phyloP scores from a whole-genome alignment of 2,797 vertebrate species.

The Triplophysa bombifrons region DNA sequence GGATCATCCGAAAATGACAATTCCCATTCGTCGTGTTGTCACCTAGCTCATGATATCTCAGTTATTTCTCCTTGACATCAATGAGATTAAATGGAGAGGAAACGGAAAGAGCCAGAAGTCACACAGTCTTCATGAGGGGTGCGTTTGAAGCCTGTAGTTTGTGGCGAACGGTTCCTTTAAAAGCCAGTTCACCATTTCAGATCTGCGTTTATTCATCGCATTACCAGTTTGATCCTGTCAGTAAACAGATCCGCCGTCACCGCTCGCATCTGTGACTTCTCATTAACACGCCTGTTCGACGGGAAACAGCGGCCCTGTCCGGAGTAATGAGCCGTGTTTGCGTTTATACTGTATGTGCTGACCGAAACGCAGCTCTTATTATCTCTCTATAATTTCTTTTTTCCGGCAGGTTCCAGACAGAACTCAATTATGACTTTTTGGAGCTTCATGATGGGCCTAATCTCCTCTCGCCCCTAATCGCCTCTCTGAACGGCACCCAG shows the following conservation, averaged over 20 bases:
- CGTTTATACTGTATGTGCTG: slow-evolving; percentile 18
- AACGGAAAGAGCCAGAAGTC: no score
- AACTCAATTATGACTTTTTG: slow-evolving; percentile 96
- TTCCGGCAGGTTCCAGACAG: slow-evolving; percentile 90
- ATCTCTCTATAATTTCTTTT: slow-evolving; percentile 23
- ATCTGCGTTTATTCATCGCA: slow-evolving; percentile 19
- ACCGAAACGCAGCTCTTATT: slow-evolving; percentile 25
- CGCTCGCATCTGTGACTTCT: slow-evolving; percentile 11
- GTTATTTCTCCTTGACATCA: no score
- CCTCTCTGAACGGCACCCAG: slow-evolving; percentile 95
- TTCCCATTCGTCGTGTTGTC: not conserved
- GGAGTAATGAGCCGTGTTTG: slow-evolving; percentile 35
- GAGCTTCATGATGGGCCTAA: slow-evolving; percentile 97
- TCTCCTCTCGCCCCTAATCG: slow-evolving; percentile 91
- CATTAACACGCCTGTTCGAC: slow-evolving; percentile 12
- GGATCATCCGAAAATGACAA: not conserved
- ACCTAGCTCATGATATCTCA: not conserved
- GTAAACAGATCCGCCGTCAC: slow-evolving; percentile 6
- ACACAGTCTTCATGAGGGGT: no score
- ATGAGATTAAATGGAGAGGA: no score
- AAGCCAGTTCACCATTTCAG: not conserved
- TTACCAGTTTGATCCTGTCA: slow-evolving; percentile 5
- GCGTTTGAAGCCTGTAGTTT: no score
- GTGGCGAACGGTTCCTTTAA: not conserved
- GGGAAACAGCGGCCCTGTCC: not conserved